Conservation (phyloP, 2,797 vertebrate species). For the Rhincodon typus region DNA sequence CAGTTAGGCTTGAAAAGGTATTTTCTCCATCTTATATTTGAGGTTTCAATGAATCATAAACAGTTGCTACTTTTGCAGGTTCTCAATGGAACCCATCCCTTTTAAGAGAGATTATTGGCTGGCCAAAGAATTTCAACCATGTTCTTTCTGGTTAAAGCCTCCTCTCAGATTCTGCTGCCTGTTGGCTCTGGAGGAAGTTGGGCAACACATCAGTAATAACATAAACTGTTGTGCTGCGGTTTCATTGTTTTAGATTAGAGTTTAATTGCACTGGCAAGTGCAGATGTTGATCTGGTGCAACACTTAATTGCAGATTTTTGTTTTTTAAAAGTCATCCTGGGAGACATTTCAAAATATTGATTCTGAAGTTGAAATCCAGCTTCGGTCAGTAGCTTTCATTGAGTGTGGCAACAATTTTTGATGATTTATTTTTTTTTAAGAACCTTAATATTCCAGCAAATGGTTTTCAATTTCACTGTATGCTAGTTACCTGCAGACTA, state of each 20-base stretch:
- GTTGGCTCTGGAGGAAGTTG: no score
- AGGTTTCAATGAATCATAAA: neutral
- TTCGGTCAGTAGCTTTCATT: neutral
- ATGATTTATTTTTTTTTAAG: neutral
- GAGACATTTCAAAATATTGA: neutral
- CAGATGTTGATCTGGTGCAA: neutral
- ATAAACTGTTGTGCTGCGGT: neutral
- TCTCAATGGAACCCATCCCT: neutral
- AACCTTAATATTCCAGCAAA: neutral
- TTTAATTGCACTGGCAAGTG: neutral
- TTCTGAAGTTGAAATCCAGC: neutral
- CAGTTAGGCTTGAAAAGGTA: neutral
- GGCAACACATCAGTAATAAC: neutral
- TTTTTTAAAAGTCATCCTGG: neutral
- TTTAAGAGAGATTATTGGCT: neutral
- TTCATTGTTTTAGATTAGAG: neutral
- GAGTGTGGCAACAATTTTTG: neutral
- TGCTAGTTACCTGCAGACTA: neutral
- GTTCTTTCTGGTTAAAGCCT: no score
- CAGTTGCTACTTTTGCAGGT: neutral
- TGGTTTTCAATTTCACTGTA: neutral
- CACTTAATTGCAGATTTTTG: neutral
- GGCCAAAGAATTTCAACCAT: neutral
- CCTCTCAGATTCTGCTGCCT: neutral
- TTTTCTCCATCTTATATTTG: neutral